Base-by-base conservation (phyloP, 2,797 vertebrate species). In the Sylvilagus floridanus region DNA sequence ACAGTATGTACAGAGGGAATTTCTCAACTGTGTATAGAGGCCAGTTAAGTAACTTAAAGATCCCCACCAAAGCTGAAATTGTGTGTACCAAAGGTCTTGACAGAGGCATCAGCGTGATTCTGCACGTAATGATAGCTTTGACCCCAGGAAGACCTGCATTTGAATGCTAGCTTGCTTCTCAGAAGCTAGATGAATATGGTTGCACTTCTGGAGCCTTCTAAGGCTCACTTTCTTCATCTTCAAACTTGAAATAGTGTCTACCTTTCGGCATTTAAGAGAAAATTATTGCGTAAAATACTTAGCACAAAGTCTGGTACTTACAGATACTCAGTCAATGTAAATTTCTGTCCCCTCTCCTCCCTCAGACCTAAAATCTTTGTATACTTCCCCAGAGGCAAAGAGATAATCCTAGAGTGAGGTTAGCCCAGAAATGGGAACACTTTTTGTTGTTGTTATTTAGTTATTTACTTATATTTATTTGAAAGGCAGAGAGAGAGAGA, bases 41-140 rank as follows among this genome's bases (percentile, higher is more conserved):
- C 9, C 30, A 7, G 21, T 87, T 91, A 69, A 89, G 60, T 86
- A 85, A 79, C 37, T 37, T 57, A 54, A 95, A 92, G 72, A 54
- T 86, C 37, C 35, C 57, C 76, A 93, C 47, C 63, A 95, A 47
- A 88, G 50, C 19, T 96, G 32, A 69, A 90, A 75, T 30, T 69
- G 24, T 79, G 26, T 52, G 4, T 65, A 8, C 60, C 47, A 66
- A 47, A 93, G 47, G 12, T 66, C 42, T 95, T 84, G 17, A 7
- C 54, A 86, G 62, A 85, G 60, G 28, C 26, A 78, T 32, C 19
- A 63, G 7, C 28, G 52, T 66, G 75, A 19, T 47, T 93, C 2
- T 76, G 9, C 82, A 71, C 30, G 71, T 88, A 79, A n/a, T 66
- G 16, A 71, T 16, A 75, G 32, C 63, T 92, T 79, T 76, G 73